phyloP scores from a whole-genome alignment of 1,140 invertebrate species.

The Drosophila lini region DNA sequence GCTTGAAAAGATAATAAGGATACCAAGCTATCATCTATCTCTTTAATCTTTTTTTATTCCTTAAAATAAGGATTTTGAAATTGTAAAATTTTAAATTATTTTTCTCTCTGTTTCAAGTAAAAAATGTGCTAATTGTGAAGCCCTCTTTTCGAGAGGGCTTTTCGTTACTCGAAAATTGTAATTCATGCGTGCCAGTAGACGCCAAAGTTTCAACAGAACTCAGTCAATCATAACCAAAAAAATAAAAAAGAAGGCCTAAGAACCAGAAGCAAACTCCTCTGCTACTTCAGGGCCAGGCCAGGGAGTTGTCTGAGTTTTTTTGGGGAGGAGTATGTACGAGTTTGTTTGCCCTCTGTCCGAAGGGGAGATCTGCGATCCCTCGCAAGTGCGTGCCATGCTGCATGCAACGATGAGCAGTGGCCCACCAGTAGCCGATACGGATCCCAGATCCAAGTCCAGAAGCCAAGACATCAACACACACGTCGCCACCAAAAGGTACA shows the following conservation, averaged over 20 bases:
- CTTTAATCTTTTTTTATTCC: neutral
- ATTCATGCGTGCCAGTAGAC: constrained; percentile 78
- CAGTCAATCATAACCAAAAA: constrained; percentile 81
- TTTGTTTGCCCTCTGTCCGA: constrained; percentile 34
- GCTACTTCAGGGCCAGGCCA: constrained; percentile 1
- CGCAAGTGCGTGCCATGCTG: constrained; percentile 62
- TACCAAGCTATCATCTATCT: no score
- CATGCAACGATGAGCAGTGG: constrained; percentile 61
- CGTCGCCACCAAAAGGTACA: constrained; percentile 16
- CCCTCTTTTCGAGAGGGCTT: constrained; percentile 36
- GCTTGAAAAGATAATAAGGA: no score
- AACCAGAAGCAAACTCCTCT: constrained; percentile 14
- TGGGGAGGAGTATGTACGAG: constrained; percentile 14
- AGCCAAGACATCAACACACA: constrained; percentile 18
- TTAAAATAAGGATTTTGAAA: neutral
- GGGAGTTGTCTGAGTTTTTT: constrained; percentile 28
- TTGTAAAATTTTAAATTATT: neutral
- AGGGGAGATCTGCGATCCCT: constrained; percentile 31
- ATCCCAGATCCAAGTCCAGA: constrained; percentile 12
- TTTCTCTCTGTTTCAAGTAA: constrained; percentile 20
- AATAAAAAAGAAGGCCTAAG: constrained; percentile 18
- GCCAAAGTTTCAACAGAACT: constrained; percentile 82
- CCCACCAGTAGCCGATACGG: constrained; percentile 29
- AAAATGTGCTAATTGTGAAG: constrained; percentile 73
- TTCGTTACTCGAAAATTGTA: constrained; percentile 78